Percentiles rank a stretch among this genome's conserved stretches.
phyloP scores from a whole-genome alignment of 2,888 invertebrate genomes.

The Cosmia trapezina region DNA sequence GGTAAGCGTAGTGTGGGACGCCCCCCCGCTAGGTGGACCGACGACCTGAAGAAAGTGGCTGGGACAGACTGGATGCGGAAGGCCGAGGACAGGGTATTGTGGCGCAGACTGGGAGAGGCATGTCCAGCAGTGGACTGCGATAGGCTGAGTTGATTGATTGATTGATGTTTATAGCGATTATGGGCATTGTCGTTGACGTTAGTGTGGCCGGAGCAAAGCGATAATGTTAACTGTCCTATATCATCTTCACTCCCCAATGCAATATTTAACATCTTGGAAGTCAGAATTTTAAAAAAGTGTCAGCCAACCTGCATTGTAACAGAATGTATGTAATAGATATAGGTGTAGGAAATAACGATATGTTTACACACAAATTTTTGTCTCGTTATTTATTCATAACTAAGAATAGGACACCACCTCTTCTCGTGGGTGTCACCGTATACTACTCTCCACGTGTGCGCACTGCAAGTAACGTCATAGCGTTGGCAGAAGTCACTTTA shows the following conservation, averaged over 20 bases:
- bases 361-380: conserved; percentile 37
- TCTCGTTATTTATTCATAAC: conserved; percentile 26
- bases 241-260: background rate
- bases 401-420: conserved; percentile 32
- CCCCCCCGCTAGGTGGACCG: no score
- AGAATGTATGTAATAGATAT: conserved; percentile 1
- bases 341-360: background rate
- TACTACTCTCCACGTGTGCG: conserved; percentile 14
- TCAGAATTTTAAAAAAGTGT: background rate
- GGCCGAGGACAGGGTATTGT: no score
- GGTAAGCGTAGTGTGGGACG: no score
- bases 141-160: no score
- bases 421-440: conserved; percentile 41
- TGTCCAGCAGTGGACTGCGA: no score
- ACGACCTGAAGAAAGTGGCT: no score
- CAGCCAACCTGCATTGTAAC: background rate
- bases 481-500: background rate
- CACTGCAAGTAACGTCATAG: background rate
- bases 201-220: no score
- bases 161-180: no score
- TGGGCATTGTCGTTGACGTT: no score
- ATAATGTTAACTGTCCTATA: no score
- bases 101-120: no score
- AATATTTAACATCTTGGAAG: background rate
- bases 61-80: no score